phyloP scores from a whole-genome alignment of 2,113 vertebrate genomes.

The Connochaetes taurinus region DNA sequence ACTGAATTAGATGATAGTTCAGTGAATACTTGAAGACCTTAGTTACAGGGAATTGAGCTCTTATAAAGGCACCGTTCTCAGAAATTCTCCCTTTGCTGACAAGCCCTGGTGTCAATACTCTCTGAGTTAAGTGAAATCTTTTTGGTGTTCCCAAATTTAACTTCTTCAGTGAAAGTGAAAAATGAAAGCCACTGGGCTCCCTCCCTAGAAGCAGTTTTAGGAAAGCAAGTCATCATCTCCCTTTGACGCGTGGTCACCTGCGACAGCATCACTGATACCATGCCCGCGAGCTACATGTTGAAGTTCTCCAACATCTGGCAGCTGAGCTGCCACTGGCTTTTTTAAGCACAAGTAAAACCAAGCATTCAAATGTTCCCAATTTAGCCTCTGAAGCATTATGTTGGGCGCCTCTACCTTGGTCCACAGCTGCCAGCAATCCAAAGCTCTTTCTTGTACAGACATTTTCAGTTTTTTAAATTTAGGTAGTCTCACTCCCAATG shows the following conservation, averaged over 20 bases:
- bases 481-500: background rate
- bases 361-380: constrained; percentile 29
- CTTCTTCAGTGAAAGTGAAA: constrained; percentile 21
- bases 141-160: constrained; percentile 21
- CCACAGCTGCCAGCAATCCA: constrained; percentile 2
- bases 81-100: background rate
- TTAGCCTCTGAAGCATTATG: constrained; percentile 12
- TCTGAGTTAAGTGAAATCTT: constrained; percentile 3
- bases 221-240: background rate
- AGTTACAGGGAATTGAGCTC: background rate
- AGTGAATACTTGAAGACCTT: background rate
- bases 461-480: background rate
- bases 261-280: background rate
- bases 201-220: background rate
- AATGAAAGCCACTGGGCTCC: background rate
- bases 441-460: background rate
- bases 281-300: background rate
- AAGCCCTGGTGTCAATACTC: background rate
- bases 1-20: background rate
- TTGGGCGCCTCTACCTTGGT: constrained; percentile 18
- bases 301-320: constrained; percentile 33
- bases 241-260: background rate
- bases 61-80: background rate
- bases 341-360: constrained; percentile 49
- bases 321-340: constrained; percentile 19